Base-by-base conservation (phyloP, 2,888 invertebrate species). In the Baccha elongata region DNA sequence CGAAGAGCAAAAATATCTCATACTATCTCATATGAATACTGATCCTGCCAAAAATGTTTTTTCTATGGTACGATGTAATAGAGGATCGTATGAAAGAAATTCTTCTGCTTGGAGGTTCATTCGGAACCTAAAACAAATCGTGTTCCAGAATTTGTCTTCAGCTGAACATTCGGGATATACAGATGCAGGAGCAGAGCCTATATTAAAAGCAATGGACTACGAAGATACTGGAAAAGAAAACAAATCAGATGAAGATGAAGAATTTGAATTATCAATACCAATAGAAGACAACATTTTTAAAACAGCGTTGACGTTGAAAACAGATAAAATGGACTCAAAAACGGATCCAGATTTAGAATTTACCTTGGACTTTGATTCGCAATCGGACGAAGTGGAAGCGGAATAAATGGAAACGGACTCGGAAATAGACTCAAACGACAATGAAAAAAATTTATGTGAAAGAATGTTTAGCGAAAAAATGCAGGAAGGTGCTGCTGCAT, bases 31-130 rank as follows among this genome's bases (percentile, higher is more conserved):
- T 6, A 5, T 68, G 0, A 44, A 53, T 8, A 55, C 42, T 1
- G 44, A 68, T 17, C 15, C 55, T 0, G 32, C 53, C 0, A 37
- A 64, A 15, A 65, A 50, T n/a, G 7, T 46, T 1, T 48, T 62
- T 32, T 62, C 62, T n/a, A 46, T 46, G 46, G n/a, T 26, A n/a
- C n/a, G 55, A 8, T 19, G 19, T 0, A 46, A 62, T 13, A 19
- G 62, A 19, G 19, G 32, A 0, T 62, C 62, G 1, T 62, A 62
- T n/a, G 44, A 60, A 19, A 2, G 19, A 3, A 60, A 44, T 6
- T 26, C 60, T 11, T 35, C 21, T 7, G 37, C 37, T 7, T 55
- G n/a, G 7, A 19, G 37, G 13, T 37, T 55, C 13, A 21, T 62
- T 1, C 10, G 32, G 3, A 62, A 60, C 32, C 11, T 44, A 1